Conservation (phyloP, 2,888 invertebrate genomes). For the Hemithea aestivaria region DNA sequence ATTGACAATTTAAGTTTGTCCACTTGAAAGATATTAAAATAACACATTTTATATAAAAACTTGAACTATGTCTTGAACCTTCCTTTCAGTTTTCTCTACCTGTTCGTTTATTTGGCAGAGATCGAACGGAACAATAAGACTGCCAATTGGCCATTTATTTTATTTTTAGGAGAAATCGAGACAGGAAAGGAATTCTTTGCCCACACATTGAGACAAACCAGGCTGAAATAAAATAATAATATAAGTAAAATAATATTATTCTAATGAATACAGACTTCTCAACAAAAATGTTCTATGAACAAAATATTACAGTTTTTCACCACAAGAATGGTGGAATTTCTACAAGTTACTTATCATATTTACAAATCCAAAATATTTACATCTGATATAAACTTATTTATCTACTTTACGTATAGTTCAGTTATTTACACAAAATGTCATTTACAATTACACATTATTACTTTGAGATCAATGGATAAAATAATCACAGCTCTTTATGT, state of each 20-base stretch:
- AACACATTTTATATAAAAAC: too few relatives aligned
- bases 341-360: constrained; percentile 44
- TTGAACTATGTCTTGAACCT: too few relatives aligned
- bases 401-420: constrained; percentile 55
- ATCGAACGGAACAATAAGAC: too few relatives aligned
- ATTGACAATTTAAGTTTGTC: too few relatives aligned
- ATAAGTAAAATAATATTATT: not conserved
- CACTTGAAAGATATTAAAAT: too few relatives aligned
- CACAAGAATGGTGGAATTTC: constrained; percentile 53
- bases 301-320: constrained; percentile 57
- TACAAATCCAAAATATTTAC: constrained; percentile 71
- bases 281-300: constrained; percentile 68
- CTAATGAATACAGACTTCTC: constrained; percentile 16
- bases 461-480: constrained; percentile 25
- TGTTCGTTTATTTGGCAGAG: too few relatives aligned
- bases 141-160: too few relatives aligned
- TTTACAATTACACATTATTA: constrained; percentile 35
- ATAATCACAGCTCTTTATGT: constrained; percentile 28
- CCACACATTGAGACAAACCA: too few relatives aligned
- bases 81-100: too few relatives aligned
- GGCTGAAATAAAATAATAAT: too few relatives aligned
- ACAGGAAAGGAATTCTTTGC: too few relatives aligned
- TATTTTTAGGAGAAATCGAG: too few relatives aligned
- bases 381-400: constrained; percentile 60
- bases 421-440: constrained; percentile 53